These are phyloP conservation scores for Paratrypauchen microcephalus DNA, from an alignment of 2,797 vertebrate genomes.

Conservation along the genomic window DNA sequence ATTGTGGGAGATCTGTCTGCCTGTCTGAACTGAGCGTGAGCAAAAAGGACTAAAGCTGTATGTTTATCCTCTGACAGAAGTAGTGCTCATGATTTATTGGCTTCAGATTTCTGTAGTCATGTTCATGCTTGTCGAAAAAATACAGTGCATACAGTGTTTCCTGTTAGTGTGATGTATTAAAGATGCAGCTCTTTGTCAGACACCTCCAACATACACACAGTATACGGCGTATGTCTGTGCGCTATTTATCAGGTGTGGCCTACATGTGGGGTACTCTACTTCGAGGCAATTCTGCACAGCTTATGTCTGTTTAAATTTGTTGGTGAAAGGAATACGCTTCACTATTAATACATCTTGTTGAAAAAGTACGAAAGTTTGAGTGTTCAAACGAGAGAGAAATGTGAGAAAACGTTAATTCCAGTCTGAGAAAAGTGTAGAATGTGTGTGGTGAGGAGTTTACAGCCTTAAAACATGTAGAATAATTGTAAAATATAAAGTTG, in stretches of 20 bases:
- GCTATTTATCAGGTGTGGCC: background rate
- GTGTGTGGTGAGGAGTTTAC: too few species aligned
- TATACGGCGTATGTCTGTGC: background rate
- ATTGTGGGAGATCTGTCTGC: background rate
- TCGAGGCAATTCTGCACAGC: background rate
- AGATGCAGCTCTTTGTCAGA: conserved; percentile 6
- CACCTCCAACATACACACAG: conserved; percentile 4
- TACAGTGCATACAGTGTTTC: conserved; percentile 19
- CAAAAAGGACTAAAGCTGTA: conserved; percentile 18
- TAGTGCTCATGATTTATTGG: conserved; percentile 28
- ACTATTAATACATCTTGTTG: too few species aligned
- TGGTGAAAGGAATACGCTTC: too few species aligned
- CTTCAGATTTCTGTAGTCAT: background rate
- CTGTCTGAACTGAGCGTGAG: conserved; percentile 4
- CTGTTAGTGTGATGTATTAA: conserved; percentile 15
- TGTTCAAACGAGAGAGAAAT: too few species aligned
- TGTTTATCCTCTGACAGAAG: conserved; percentile 27
- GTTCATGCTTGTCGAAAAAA: conserved; percentile 22
- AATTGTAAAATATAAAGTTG: too few species aligned
- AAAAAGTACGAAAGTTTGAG: too few species aligned
- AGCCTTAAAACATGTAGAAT: too few species aligned
- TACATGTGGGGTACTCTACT: background rate
- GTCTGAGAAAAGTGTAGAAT: too few species aligned
- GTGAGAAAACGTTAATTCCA: too few species aligned
- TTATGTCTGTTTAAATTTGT: background rate